A percentile compares a stretch with the other conserved stretches of the same genome.
phyloP scores from a whole-genome alignment of 2,113 vertebrate species.

The Chloropsis hardwickii region DNA sequence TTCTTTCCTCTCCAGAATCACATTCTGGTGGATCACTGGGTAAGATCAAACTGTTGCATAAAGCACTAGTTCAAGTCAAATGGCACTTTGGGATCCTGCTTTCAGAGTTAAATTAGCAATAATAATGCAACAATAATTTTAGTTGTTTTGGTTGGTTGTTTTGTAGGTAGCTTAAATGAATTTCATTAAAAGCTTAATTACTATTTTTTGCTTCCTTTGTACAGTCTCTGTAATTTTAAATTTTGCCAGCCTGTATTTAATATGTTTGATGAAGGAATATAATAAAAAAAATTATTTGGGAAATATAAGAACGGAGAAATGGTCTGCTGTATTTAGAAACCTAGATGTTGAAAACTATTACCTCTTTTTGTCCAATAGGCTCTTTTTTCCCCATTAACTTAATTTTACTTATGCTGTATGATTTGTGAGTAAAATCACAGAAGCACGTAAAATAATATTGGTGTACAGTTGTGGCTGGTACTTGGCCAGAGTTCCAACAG shows the following conservation, averaged over 20 bases:
- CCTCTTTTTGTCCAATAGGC: background rate
- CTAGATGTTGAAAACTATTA: background rate
- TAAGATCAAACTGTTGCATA: slow-evolving; percentile 61
- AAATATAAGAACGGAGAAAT: background rate
- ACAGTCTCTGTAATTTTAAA: background rate
- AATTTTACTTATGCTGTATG: background rate
- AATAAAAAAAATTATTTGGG: background rate
- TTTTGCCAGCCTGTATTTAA: background rate
- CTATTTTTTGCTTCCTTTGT: background rate
- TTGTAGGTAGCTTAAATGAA: background rate
- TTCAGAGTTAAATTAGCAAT: background rate
- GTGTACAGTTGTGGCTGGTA: background rate
- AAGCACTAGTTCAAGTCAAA: background rate
- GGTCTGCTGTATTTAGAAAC: background rate
- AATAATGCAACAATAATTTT: background rate
- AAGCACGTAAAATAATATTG: background rate
- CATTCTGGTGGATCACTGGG: slow-evolving; percentile 97
- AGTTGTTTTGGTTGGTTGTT: background rate
- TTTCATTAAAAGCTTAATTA: background rate
- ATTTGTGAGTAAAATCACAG: background rate
- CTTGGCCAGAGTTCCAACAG: slow-evolving; percentile 13
- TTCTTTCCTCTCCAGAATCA: slow-evolving; percentile 91
- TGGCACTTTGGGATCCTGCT: background rate
- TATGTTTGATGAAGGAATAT: background rate
- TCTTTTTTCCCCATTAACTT: background rate